A percentile compares a stretch with the other conserved stretches of the same genome.
phyloP scores from a whole-genome alignment of 2,113 vertebrate species.

The Oenanthe melanoleuca region DNA sequence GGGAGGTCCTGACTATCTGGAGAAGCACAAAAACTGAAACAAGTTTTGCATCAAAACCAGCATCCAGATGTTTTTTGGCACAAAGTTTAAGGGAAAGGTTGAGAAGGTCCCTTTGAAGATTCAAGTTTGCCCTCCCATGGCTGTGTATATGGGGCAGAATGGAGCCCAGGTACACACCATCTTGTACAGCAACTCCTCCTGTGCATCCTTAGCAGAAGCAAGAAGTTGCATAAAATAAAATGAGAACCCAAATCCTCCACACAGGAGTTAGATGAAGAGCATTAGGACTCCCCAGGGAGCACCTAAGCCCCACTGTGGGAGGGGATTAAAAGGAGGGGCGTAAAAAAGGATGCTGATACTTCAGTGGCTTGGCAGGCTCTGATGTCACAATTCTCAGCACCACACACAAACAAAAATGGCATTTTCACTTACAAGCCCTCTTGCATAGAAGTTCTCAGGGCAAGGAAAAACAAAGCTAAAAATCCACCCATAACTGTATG shows the following conservation, averaged over 20 bases:
- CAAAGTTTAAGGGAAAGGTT: neutral
- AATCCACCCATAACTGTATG: neutral
- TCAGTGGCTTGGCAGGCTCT: neutral
- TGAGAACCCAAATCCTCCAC: neutral
- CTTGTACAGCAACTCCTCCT: neutral
- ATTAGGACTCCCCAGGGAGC: neutral
- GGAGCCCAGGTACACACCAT: neutral
- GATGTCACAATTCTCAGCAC: neutral
- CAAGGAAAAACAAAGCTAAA: neutral
- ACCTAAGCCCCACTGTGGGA: rapidly evolving
- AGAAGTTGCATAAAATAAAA: neutral
- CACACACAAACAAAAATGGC: neutral
- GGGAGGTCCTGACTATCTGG: neutral
- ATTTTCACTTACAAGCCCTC: neutral
- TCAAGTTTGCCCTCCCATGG: neutral
- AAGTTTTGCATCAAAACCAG: neutral
- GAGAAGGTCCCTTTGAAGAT: neutral
- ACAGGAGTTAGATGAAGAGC: neutral
- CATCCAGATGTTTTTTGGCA: rapidly evolving
- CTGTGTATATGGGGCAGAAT: rapidly evolving
- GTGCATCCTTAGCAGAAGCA: rapidly evolving
- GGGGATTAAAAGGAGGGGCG: rapidly evolving
- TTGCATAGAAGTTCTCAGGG: neutral
- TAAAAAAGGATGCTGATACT: no score
- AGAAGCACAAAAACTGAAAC: neutral